Base-by-base conservation (phyloP, 2,888 invertebrate genomes). In the Phaedon cochleariae region DNA sequence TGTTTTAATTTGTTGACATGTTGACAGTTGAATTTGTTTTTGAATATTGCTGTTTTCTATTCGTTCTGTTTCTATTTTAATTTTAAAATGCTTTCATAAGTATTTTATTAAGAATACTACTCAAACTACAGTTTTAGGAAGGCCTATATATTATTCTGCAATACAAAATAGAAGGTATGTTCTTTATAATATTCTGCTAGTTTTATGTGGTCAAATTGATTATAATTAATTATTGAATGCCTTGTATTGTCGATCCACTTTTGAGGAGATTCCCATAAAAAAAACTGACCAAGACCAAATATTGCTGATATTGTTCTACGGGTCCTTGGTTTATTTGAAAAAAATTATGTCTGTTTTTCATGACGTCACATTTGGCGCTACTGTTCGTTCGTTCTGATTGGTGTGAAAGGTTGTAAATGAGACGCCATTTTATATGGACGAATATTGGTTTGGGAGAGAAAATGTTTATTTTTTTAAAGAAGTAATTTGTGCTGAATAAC, bases 401-500 rank as follows among this genome's bases (percentile, higher is more conserved):
- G 68, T 67, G 45, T 45, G 17, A 37, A 45, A 45, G 57, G 57
- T 7, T 18, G 20, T 60, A 59, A 22, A 22, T 21, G 55, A 45
- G 69, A 67, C 69, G 69, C 68, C 68, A 67, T 68, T 64, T 67
- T 65, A 64, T n/a, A 70, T 64, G 64, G 61, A 67, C 64, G 62
- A 67, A 79, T 75, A 76, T 77, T 73, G 79, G 62, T 41, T 54
- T 78, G 76, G 79, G 79, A 80, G 79, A 76, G 77, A 76, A 78
- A 77, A 77, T 75, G 78, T 77, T 81, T 81, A 78, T 59, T 78
- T 80, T 79, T 78, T 79, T 77, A 74, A 77, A 41, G n/a, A 41
- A 41, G n/a, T 73, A 71, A 69, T 77, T 79, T 80, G 75, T 79
- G 79, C 79, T 80, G 75, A 74, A 79, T 77, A 79, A 68, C 72